Evolutionary conservation across 2,888 invertebrate species (phyloP), one percentile per base, ranked within the genome.

Genomic region (Pyrocoelia pectoralis): DNA sequence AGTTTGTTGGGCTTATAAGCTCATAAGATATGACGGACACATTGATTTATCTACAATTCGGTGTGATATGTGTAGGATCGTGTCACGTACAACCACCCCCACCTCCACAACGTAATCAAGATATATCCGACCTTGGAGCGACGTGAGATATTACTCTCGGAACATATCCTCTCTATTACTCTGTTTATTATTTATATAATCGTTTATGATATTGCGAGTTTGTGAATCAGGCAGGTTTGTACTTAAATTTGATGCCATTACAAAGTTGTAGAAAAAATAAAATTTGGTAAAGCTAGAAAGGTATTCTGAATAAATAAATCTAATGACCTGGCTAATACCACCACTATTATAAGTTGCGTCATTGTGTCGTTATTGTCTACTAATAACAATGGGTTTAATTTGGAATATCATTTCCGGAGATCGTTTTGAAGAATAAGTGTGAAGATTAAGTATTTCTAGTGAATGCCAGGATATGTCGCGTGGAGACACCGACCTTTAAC

Each of bases 121-220:
- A 80, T 80, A 79, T 80, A 80, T 80, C 78, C 77, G 78, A 78
- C 79, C 78, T 79, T 78, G 78, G 74, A 75, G 74, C 74, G 71
- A 72, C 73, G 75, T 78, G 77, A 79, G 77, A 78, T 80, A 80
- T 78, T 77, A 74, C 77, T 71, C 73, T 73, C 72, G 73, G 74
- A 77, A 77, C 75, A 77, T 76, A 75, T 76, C 75, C 73, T 73
- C 75, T 76, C 75, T 77, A 77, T 76, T 75, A 73, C 76, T 73
- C 75, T 77, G 77, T 77, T 76, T 74, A 78, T 75, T 77, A 77
- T 77, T 76, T 78, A 78, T 77, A 74, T 72, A 72, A 46, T 67
- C 76, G 74, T 74, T 77, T 76, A 75, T 73, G 76, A 75, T 77
- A 77, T 76, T 74, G 72, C 73, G 63, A 67, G 56, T 73, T 73